Evolutionary conservation across 1,140 invertebrate genomes (phyloP), one percentile per base, ranked within the genome.

Genomic region (Brachionus manjavacas): DNA sequence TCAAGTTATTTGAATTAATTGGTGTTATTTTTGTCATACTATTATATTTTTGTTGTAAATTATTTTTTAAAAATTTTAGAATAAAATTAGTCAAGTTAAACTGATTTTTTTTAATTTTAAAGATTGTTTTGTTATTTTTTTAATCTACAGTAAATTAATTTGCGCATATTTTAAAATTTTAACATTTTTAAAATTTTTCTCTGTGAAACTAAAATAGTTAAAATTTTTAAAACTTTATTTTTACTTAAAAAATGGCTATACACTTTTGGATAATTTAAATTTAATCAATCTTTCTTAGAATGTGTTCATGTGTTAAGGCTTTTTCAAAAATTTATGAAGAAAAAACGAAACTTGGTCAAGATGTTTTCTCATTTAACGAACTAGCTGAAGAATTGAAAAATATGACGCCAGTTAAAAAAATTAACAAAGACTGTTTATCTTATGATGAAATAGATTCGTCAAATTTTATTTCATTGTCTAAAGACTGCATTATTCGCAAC

Each of bases 281-380:
- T 12, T 49, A 49, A 9, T 49, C 1, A 11, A 49, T 14, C 14
- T 31, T 31, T 31, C 6, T 31, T 31, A 31, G 43, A 46, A 46
- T 46, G 43, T 46, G 43, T 46, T 46, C 43, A 2, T 64, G 55
- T 12, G 16, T 64, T 8, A 64, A 64, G 8, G 8, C 6, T 25
- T 64, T 64, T 64, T 64, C 55, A 20, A 64, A 64, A 23, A 64
- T 64, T 64, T 64, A 64, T 64, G 55, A 64, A 64, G 55, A 64
- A 25, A 64, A 64, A 23, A 64, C 6, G 1, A 16, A 64, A 64
- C 8, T 23, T 20, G 55, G 55, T 23, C 16, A 23, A 8, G 11
- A 23, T 64, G 8, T 25, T 64, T 31, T 31, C 3, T 31, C 28
- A 31, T 31, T 31, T 31, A 31, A 31, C 28, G 28, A 31, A 31